These are phyloP conservation scores for Drosophila orosa DNA, from an alignment of 1,140 invertebrate species.

Conservation along the genomic window DNA sequence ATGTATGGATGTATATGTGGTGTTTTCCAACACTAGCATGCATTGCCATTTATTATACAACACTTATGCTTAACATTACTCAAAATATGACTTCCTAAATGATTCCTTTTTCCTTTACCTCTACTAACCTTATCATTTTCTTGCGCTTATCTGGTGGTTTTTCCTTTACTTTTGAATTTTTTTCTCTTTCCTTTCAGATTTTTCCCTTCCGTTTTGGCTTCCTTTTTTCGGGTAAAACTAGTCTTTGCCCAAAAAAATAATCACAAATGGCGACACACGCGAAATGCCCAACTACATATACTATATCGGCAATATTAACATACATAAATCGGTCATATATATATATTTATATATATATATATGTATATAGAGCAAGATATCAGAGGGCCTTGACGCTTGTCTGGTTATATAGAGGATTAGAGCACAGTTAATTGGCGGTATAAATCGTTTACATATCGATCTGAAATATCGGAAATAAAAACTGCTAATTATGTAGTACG, in stretches of 20 bases:
- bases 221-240: conserved; percentile 44
- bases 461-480: conserved; percentile 66
- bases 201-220: conserved; percentile 37
- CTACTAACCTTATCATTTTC: background rate
- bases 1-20: conserved; percentile 28
- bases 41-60: conserved; percentile 56
- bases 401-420: conserved; percentile 53
- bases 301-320: conserved; percentile 55
- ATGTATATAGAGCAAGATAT: conserved; percentile 43
- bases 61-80: conserved; percentile 59
- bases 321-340: conserved; percentile 53
- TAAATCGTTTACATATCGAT: conserved; percentile 73
- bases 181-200: conserved; percentile 14
- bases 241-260: conserved; percentile 63
- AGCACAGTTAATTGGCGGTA: conserved; percentile 82
- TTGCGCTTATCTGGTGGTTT: conserved; percentile 23
- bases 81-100: conserved; percentile 50
- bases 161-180: conserved; percentile 26
- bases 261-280: conserved; percentile 70
- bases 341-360: conserved; percentile 26
- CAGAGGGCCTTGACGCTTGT: conserved; percentile 28
- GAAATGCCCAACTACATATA: conserved; percentile 59
- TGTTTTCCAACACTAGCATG: conserved; percentile 39
- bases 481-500: conserved; percentile 48
- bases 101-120: background rate